These are phyloP conservation scores for Orcinus orca DNA, from an alignment of 2,113 vertebrate genomes.

Conservation along the genomic window DNA sequence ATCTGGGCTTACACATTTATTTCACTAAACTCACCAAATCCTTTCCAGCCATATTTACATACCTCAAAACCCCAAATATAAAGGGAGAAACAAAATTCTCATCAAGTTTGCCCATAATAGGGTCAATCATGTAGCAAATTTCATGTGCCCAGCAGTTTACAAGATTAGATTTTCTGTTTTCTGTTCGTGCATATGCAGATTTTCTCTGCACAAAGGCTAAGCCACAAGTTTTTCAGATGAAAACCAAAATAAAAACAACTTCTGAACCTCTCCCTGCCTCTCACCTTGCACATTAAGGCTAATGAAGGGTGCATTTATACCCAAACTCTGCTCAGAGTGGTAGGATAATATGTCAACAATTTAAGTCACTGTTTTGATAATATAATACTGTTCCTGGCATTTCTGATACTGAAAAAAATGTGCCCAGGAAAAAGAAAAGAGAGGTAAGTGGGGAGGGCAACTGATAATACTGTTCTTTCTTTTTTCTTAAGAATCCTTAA, in stretches of 20 bases:
- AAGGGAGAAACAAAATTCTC: conserved; percentile 8
- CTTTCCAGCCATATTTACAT: background rate
- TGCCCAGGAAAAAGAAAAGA: background rate
- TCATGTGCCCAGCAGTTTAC: background rate
- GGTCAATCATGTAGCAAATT: background rate
- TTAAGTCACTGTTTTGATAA: conserved; percentile 8
- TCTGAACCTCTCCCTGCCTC: background rate
- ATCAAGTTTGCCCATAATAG: background rate
- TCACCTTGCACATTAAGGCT: background rate
- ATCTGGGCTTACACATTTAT: background rate
- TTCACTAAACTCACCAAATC: background rate
- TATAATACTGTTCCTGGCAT: background rate
- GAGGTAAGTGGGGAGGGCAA: background rate
- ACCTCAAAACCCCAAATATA: background rate
- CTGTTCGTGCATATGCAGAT: background rate
- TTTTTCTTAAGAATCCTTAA: background rate
- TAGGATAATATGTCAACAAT: background rate
- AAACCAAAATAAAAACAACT: background rate
- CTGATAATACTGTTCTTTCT: background rate
- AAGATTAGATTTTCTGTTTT: conserved; percentile 20
- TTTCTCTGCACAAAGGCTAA: background rate
- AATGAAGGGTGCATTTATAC: background rate
- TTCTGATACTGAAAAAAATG: conserved; percentile 4
- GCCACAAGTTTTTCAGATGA: conserved; percentile 16
- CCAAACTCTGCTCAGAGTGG: background rate